A percentile compares a stretch with the other conserved stretches of the same genome.
Conservation (phyloP, 2,113 vertebrate genomes). For the Megatriorchis doriae region DNA sequence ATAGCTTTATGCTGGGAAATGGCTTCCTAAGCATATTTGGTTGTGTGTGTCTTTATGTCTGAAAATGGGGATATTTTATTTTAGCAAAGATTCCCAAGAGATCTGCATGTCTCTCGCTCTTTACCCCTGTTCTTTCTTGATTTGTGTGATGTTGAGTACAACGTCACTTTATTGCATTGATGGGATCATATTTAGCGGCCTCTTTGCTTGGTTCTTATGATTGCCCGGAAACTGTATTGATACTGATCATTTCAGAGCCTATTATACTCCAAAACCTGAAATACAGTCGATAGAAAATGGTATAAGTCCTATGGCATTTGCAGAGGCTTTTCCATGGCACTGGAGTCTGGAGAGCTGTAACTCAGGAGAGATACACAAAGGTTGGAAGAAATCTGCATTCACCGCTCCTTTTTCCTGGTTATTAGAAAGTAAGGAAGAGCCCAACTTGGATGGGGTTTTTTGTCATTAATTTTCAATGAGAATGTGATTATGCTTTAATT, state of each 20-base stretch:
- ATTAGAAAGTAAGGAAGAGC: constrained; percentile 31
- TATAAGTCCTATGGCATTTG: not conserved
- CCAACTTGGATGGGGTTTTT: not conserved
- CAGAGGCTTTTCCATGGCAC: constrained; percentile 23
- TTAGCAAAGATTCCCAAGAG: constrained; percentile 21
- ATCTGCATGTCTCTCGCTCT: not conserved
- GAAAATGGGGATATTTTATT: constrained; percentile 32
- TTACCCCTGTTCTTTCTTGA: not conserved
- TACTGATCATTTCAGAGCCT: constrained; percentile 53
- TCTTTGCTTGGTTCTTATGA: constrained; percentile 31
- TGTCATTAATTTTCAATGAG: constrained; percentile 33
- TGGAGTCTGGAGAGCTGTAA: not conserved
- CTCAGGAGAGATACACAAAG: constrained; percentile 32
- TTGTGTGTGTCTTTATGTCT: constrained; percentile 46
- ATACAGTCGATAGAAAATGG: not conserved
- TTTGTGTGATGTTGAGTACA: constrained; percentile 30
- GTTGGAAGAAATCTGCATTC: constrained; percentile 44
- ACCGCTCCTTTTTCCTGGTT: constrained; percentile 18
- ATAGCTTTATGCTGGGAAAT: constrained; percentile 62
- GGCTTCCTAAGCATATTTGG: constrained; percentile 63
- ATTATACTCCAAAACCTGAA: constrained; percentile 20
- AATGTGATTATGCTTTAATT: constrained; percentile 39
- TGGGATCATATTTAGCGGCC: constrained; percentile 42
- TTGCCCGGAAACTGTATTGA: constrained; percentile 47
- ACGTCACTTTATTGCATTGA: constrained; percentile 32